Conservation (phyloP, 2,888 invertebrate species). For the Aspidiotus rigidus region DNA sequence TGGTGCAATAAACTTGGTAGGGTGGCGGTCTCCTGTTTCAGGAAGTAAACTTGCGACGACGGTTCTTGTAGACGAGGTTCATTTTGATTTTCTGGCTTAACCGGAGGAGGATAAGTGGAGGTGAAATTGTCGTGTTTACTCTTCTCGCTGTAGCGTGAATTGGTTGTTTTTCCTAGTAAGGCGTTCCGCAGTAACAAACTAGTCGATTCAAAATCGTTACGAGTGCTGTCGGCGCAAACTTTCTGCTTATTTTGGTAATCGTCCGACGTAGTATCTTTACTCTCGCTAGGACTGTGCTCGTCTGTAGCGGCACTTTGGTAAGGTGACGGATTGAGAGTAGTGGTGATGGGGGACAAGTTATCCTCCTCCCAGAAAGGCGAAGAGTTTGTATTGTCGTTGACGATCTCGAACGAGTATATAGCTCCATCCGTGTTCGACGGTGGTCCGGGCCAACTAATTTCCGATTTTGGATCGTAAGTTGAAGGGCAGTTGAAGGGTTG, state of each 20-base stretch:
- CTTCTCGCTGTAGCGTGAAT: slow-evolving; percentile 20
- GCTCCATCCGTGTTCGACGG: slow-evolving; percentile 61
- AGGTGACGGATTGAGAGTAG: slow-evolving; percentile 32
- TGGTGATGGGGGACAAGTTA: slow-evolving; percentile 36
- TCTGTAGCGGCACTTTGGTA: slow-evolving; percentile 26
- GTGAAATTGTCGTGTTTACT: background rate
- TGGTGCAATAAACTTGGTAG: background rate
- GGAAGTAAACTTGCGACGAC: background rate
- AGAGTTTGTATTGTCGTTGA: slow-evolving; percentile 55
- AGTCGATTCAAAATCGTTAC: slow-evolving; percentile 19
- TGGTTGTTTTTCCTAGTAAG: slow-evolving; percentile 62
- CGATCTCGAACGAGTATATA: slow-evolving; percentile 76
- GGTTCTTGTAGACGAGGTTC: background rate
- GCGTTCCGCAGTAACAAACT: slow-evolving; percentile 66
- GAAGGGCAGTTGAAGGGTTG: slow-evolving; percentile 10
- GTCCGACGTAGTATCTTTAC: slow-evolving; percentile 3
- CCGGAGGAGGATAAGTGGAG: background rate
- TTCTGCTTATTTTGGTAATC: background rate
- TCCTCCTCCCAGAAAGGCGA: slow-evolving; percentile 41
- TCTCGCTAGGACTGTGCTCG: background rate
- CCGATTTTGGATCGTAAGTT: slow-evolving; percentile 26
- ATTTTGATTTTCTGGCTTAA: slow-evolving; percentile 9
- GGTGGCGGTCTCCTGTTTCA: background rate
- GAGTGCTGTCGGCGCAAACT: background rate
- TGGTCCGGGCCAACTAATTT: slow-evolving; percentile 32